Evolutionary conservation across 2,113 vertebrate genomes (phyloP).

Genomic region (Oncorhynchus keta): DNA sequence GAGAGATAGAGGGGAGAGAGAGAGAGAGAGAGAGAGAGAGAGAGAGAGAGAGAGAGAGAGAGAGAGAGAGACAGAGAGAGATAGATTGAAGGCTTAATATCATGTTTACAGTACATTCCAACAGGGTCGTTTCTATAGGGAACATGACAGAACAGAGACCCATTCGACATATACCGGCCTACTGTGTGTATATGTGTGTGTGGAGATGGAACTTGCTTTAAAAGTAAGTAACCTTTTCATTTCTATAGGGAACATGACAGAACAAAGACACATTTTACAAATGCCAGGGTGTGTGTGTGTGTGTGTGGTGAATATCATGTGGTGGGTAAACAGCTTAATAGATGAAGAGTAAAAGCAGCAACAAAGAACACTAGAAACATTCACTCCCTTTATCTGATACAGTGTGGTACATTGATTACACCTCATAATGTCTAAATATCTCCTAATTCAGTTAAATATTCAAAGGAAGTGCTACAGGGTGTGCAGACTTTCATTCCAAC

Average conservation of each 20-base stretch:
- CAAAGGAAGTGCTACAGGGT: too few relatives aligned
- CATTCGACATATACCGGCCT: not conserved
- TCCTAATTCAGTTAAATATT: not conserved
- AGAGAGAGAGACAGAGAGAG: not conserved
- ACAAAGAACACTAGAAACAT: too few relatives aligned
- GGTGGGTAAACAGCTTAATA: not conserved
- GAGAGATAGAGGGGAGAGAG: not conserved
- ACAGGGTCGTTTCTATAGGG: slow-evolving; percentile 1
- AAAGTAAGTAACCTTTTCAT: not conserved
- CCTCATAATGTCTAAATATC: not conserved
- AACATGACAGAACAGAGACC: slow-evolving; percentile 7
- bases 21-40: not conserved
- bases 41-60: not conserved
- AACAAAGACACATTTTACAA: not conserved
- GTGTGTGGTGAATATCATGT: not conserved
- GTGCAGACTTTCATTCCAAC: too few relatives aligned
- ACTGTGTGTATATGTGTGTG: too few relatives aligned
- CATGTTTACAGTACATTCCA: not conserved
- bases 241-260: slow-evolving; percentile 1
- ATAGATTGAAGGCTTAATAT: not conserved
- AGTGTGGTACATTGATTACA: not conserved
- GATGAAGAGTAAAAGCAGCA: not conserved
- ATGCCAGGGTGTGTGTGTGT: not conserved
- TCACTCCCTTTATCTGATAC: too few relatives aligned
- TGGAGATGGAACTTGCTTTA: not conserved